Evolutionary conservation across 2,113 vertebrate genomes (phyloP).

Genomic region (Cololabis saira): DNA sequence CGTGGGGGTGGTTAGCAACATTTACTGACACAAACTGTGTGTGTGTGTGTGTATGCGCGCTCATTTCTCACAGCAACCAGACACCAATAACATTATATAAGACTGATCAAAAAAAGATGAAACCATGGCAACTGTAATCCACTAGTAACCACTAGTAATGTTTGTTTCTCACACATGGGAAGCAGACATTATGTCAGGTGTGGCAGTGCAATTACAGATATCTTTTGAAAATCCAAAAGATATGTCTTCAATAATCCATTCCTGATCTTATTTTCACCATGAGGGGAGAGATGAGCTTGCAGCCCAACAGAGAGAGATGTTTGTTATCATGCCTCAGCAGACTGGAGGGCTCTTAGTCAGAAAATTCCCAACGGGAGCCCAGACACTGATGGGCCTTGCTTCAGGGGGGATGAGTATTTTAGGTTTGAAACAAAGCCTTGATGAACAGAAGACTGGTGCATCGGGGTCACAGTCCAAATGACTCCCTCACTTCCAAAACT

Average conservation of each 20-base stretch:
- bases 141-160: conserved; percentile 28
- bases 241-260: conserved; percentile 11
- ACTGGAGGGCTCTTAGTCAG: conserved; percentile 47
- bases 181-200: conserved; percentile 37
- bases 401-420: conserved; percentile 52
- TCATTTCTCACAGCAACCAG: conserved; percentile 71
- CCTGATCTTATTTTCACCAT: conserved; percentile 21
- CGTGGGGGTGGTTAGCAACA: conserved; percentile 75
- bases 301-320: conserved; percentile 33
- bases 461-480: conserved; percentile 52
- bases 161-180: conserved; percentile 18
- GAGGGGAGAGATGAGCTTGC: conserved; percentile 8
- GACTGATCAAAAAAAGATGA: conserved; percentile 72
- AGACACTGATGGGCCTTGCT: conserved; percentile 47
- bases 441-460: conserved; percentile 56
- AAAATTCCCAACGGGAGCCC: conserved; percentile 48
- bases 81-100: conserved; percentile 78
- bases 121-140: conserved; percentile 74
- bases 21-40: conserved; percentile 74
- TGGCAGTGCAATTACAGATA: conserved; percentile 41
- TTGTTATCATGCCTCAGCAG: conserved; percentile 49
- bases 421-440: conserved; percentile 51
- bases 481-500: conserved; percentile 42
- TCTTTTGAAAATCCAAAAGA: conserved; percentile 10
- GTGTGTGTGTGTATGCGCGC: conserved; percentile 24